phyloP scores from a whole-genome alignment of 2,113 vertebrate genomes.

The Columbina picui region DNA sequence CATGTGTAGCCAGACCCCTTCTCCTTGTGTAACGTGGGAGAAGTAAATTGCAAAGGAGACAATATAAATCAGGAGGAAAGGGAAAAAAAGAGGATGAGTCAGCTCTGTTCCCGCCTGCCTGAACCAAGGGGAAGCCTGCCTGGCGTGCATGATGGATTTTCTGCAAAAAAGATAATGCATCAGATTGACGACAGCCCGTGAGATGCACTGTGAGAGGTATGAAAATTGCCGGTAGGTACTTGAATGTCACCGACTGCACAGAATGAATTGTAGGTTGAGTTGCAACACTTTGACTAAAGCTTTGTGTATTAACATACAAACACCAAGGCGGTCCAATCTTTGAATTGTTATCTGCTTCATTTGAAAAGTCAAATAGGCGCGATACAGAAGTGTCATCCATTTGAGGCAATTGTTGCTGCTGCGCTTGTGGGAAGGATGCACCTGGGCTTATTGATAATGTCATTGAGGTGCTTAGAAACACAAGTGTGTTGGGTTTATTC shows the following conservation, averaged over 20 bases:
- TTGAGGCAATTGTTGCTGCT: slow-evolving; percentile 1
- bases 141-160: background rate
- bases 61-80: background rate
- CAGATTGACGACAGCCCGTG: background rate
- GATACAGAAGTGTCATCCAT: slow-evolving; percentile 25
- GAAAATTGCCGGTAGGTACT: slow-evolving; percentile 41
- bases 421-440: background rate
- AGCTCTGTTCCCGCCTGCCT: background rate
- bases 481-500: background rate
- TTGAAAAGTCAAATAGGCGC: background rate
- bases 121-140: background rate
- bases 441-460: slow-evolving; percentile 35
- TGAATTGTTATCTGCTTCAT: slow-evolving; percentile 53
- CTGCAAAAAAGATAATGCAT: background rate
- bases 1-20: background rate
- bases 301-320: slow-evolving; percentile 42
- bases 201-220: background rate
- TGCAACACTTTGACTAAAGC: slow-evolving; percentile 38
- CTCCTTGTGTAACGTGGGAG: background rate
- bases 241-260: background rate
- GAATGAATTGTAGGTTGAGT: slow-evolving; percentile 24
- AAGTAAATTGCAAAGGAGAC: background rate
- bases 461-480: slow-evolving; percentile 39
- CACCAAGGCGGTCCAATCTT: slow-evolving; percentile 12
- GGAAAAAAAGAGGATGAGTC: background rate